phyloP scores from a whole-genome alignment of 2,888 invertebrate species.

The Himalopsyche japonica region DNA sequence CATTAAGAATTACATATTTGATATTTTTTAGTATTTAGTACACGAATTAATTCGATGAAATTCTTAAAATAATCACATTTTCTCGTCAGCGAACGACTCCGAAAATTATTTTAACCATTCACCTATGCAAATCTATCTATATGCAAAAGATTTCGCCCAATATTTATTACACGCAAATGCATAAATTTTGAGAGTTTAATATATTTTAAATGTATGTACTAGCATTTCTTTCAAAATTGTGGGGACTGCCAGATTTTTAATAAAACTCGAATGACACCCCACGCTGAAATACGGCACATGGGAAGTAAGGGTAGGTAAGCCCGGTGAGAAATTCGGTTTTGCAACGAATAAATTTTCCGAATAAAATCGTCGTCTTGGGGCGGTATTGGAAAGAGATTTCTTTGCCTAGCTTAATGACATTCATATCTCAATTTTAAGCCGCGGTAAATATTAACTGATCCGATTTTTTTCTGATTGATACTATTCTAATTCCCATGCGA shows the following conservation, averaged over 20 bases:
- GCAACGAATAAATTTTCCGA: constrained; percentile 35
- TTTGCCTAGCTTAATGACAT: background rate
- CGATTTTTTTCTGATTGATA: too few species aligned
- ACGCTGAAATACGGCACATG: background rate
- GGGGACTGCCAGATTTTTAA: background rate
- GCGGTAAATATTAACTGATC: background rate
- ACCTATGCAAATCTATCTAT: too few species aligned
- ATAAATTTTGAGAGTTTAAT: background rate
- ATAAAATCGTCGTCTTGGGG: constrained; percentile 20
- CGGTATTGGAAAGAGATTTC: background rate
- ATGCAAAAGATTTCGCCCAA: background rate
- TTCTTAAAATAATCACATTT: too few species aligned
- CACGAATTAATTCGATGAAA: too few species aligned
- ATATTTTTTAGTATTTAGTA: too few species aligned
- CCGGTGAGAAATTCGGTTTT: constrained; percentile 27
- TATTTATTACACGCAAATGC: background rate
- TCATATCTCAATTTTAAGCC: background rate
- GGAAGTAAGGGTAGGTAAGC: background rate
- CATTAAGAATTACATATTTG: too few species aligned
- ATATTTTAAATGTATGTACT: background rate
- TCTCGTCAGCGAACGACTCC: too few species aligned
- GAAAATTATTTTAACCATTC: too few species aligned
- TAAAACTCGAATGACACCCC: background rate
- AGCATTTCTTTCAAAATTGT: background rate
- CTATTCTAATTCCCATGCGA: too few species aligned